Evolutionary conservation across 2,888 invertebrate species (phyloP).

Genomic region (Brenthis ino): DNA sequence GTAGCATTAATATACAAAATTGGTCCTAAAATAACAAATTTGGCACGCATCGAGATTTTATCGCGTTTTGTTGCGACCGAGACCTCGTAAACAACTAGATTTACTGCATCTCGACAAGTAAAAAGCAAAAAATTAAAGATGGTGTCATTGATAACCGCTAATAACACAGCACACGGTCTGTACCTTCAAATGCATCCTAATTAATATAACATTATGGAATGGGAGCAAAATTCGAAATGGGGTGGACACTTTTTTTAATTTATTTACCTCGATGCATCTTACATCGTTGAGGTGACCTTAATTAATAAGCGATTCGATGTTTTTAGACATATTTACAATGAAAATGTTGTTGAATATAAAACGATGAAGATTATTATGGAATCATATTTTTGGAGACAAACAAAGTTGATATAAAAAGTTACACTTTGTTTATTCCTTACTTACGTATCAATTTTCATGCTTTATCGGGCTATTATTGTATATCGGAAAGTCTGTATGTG

Average conservation of each 20-base stretch:
- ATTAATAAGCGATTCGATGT: constrained; percentile 3
- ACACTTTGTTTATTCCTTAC: too few species aligned
- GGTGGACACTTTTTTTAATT: neutral
- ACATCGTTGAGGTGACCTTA: constrained; percentile 14
- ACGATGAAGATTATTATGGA: constrained; percentile 1
- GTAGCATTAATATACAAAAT: constrained; percentile 24
- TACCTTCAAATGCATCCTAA: constrained; percentile 52
- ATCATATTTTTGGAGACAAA: neutral
- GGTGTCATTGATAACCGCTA: constrained; percentile 56
- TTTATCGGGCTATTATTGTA: too few species aligned
- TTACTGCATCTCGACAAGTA: constrained; percentile 46
- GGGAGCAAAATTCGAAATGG: constrained; percentile 12
- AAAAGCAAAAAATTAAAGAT: constrained; percentile 49
- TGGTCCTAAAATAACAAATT: constrained; percentile 42
- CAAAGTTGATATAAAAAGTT: too few species aligned
- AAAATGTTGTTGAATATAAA: neutral
- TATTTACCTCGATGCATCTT: neutral
- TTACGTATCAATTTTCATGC: too few species aligned
- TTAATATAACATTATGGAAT: constrained; percentile 42
- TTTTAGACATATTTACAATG: neutral
- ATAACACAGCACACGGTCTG: constrained; percentile 47
- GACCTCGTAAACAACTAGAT: constrained; percentile 59
- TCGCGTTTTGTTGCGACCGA: constrained; percentile 44
- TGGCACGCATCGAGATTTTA: constrained; percentile 48
- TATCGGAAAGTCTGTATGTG: too few species aligned